A percentile compares a stretch with the other conserved stretches of the same genome.
phyloP scores from a whole-genome alignment of 2,113 vertebrate species.

The Pholis gunnellus region DNA sequence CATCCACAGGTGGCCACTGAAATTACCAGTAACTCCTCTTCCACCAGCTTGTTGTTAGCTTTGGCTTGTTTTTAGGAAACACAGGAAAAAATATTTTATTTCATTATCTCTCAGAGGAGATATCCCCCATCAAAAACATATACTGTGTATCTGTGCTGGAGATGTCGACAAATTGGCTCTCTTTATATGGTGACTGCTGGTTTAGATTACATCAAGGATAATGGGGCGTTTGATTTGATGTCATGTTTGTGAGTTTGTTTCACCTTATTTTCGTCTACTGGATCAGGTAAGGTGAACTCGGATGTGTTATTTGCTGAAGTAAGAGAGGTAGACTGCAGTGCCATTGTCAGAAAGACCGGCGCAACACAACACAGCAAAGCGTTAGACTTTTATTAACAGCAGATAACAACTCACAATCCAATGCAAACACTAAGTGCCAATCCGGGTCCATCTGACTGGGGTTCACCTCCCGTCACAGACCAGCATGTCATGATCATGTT shows the following conservation, averaged over 20 bases:
- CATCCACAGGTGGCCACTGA: slow-evolving; percentile 54
- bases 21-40: slow-evolving; percentile 46
- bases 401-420: background rate
- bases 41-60: slow-evolving; percentile 27
- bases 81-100: slow-evolving; percentile 10
- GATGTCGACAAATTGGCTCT: slow-evolving; percentile 5
- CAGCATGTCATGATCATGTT: background rate
- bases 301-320: slow-evolving; percentile 11
- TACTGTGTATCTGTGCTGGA: background rate
- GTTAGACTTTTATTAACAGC: background rate
- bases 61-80: slow-evolving; percentile 22
- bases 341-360: slow-evolving; percentile 1
- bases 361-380: background rate
- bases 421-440: background rate
- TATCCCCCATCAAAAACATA: slow-evolving; percentile 1
- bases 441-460: background rate
- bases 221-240: slow-evolving; percentile 8
- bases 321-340: background rate
- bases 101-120: slow-evolving; percentile 24
- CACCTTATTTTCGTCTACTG: background rate
- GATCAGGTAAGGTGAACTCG: background rate
- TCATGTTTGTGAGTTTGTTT: slow-evolving; percentile 15
- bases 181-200: slow-evolving; percentile 5
- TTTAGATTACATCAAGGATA: background rate
- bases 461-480: background rate